phyloP scores from a whole-genome alignment of 2,888 invertebrate species.

The Zhuqinia jingwanae region DNA sequence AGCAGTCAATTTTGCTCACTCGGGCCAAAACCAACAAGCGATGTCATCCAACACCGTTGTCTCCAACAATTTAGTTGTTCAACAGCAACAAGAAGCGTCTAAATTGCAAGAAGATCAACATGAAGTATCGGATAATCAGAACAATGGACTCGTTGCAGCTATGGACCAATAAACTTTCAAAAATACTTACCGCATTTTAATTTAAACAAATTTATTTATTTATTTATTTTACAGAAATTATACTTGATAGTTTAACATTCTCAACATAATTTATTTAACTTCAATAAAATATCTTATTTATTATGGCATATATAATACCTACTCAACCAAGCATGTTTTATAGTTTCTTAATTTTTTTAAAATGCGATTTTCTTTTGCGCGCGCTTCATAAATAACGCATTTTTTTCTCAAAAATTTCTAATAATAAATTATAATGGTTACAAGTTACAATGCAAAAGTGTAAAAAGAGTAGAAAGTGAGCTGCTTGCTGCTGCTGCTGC shows the following conservation, averaged over 20 bases:
- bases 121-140: not conserved
- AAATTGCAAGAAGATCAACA: no score
- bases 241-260: no score
- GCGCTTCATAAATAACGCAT: no score
- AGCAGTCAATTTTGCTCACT: not conserved
- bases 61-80: not conserved
- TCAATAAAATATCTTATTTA: no score
- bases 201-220: not conserved
- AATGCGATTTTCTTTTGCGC: no score
- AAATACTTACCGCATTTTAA: not conserved
- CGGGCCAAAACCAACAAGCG: not conserved
- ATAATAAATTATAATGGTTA: not conserved
- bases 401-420: not conserved
- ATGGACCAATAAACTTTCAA: not conserved
- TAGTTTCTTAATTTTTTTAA: no score
- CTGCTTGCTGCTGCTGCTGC: not conserved
- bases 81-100: no score
- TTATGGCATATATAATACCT: no score
- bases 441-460: constrained; percentile 17
- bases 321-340: no score
- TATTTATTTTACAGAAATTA: not conserved
- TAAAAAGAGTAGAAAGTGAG: constrained; percentile 13
- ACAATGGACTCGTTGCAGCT: not conserved
- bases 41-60: no score
- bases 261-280: no score